Conservation (phyloP, 2,797 vertebrate species). For the Darevskia mixta region DNA sequence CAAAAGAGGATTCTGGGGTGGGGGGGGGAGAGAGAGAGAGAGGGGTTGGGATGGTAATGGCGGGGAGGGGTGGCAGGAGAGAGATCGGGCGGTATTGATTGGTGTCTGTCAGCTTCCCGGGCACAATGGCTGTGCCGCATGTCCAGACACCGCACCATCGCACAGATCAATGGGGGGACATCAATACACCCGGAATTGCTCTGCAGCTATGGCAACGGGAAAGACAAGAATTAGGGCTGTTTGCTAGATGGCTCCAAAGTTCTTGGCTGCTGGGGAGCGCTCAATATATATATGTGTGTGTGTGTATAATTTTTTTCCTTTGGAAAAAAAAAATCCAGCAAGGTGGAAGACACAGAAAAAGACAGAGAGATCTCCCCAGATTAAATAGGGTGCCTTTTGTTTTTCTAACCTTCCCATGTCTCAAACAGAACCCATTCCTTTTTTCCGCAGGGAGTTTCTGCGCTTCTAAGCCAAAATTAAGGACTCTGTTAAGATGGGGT, state of each 20-base stretch:
- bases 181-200: constrained; percentile 62
- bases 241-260: constrained; percentile 31
- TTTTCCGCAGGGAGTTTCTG: not conserved
- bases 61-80: constrained; percentile 19
- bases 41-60: constrained; percentile 28
- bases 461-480: no score
- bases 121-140: constrained; percentile 63
- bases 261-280: constrained; percentile 4
- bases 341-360: not conserved
- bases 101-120: constrained; percentile 62
- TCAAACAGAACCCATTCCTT: not conserved
- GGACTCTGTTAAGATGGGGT: no score
- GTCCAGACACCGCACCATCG: constrained; percentile 65
- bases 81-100: constrained; percentile 53
- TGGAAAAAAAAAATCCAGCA: not conserved
- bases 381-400: not conserved
- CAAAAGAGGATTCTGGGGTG: constrained; percentile 3
- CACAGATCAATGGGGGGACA: constrained; percentile 63
- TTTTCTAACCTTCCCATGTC: not conserved
- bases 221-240: constrained; percentile 23
- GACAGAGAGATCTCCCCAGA: not conserved
- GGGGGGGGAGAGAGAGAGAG: no score
- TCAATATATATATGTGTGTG: not conserved
- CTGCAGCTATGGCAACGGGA: constrained; percentile 63
- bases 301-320: no score